Evolutionary conservation across 2,113 vertebrate species (phyloP).

Genomic region (Ammodramus savannarum): DNA sequence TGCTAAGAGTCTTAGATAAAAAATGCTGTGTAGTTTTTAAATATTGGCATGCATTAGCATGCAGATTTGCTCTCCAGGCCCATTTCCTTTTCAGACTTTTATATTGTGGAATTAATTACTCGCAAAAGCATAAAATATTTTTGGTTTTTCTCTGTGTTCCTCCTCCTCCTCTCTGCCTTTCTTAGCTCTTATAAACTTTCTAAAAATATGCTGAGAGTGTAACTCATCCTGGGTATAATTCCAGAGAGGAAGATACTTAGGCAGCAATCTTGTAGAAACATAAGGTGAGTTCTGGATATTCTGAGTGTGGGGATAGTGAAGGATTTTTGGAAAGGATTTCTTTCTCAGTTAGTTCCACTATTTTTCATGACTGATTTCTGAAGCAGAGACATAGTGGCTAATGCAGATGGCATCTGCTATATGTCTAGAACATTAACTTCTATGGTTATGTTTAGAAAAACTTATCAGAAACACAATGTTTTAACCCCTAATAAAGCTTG

Average conservation of each 20-base stretch:
- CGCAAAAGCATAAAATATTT: constrained; percentile 49
- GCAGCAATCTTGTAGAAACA: background rate
- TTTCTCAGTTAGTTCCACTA: background rate
- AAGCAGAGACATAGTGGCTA: background rate
- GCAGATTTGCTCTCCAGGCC: background rate
- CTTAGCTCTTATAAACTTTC: constrained; percentile 42
- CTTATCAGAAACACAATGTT: background rate
- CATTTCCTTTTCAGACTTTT: background rate
- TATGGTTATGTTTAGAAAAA: background rate
- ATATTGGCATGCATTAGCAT: background rate
- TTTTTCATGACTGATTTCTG: background rate
- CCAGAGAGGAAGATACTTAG: background rate
- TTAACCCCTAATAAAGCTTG: background rate
- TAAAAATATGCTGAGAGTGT: constrained; percentile 43
- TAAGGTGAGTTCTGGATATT: constrained; percentile 1
- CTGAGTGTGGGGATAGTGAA: background rate
- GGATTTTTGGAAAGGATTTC: background rate
- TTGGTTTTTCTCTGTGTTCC: constrained; percentile 22
- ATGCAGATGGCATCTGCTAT: background rate
- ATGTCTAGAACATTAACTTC: background rate
- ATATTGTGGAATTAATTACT: constrained; percentile 1
- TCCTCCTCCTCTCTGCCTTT: constrained; percentile 17
- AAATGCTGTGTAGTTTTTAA: background rate
- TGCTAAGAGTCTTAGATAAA: background rate
- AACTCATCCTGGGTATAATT: background rate